Percentiles rank a stretch among this genome's conserved stretches.
Conservation (phyloP, 2,113 vertebrate species). For the Oncorhynchus masou region DNA sequence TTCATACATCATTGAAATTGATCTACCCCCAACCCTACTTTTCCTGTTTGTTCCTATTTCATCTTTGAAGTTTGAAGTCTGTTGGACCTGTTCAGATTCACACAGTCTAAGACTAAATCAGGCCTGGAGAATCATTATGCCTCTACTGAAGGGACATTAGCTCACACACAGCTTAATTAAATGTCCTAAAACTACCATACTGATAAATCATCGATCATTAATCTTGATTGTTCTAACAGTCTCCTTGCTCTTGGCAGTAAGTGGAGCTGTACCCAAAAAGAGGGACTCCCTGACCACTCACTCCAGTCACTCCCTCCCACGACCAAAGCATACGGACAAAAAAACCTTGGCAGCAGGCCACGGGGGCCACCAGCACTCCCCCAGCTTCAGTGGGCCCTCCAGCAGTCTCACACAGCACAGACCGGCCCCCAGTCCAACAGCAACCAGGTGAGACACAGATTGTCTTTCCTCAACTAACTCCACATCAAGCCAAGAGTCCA, state of each 20-base stretch:
- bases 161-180: no score
- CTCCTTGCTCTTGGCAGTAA: conserved; percentile 69
- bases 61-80: no score
- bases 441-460: conserved; percentile 67
- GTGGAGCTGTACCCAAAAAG: conserved; percentile 37
- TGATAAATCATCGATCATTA: background rate
- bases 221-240: background rate
- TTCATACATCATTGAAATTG: no score
- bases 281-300: conserved; percentile 35
- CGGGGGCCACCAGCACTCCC: conserved; percentile 72
- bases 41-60: no score
- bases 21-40: no score
- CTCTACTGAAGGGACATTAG: no score
- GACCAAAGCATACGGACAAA: conserved; percentile 49
- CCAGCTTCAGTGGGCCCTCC: conserved; percentile 72
- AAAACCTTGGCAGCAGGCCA: conserved; percentile 47
- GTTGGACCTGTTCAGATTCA: no score
- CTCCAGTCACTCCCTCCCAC: conserved; percentile 20
- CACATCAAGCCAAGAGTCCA: no score
- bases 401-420: conserved; percentile 35
- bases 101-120: no score
- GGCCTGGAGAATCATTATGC: no score
- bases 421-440: conserved; percentile 50
- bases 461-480: no score
- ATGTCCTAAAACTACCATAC: background rate